Base-by-base conservation (phyloP, 2,888 invertebrate species). In the Metalampra italica region DNA sequence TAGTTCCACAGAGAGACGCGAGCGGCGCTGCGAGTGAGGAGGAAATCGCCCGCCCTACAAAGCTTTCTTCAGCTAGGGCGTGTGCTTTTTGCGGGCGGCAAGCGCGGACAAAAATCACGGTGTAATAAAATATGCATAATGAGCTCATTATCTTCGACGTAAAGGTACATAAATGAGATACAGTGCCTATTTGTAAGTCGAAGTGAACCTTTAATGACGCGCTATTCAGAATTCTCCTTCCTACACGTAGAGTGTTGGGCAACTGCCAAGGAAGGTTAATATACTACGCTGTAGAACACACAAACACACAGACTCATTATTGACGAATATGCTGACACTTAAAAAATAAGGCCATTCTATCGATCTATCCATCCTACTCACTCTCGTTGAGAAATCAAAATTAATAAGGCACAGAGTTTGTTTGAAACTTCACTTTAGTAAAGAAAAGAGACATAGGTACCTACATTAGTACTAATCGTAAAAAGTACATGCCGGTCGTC, bases 31-130 rank as follows among this genome's bases (percentile, higher is more conserved):
- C 49, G 50, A 51, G 68, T 64, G 71, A 77, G 75, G 77, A 82
- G 77, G 78, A 83, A 80, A 78, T 84, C 80, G 82, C 78, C 88
- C 87, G 88, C 88, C 88, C 88, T 83, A 78, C 73, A 64, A 67
- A 85, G 88, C 86, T 87, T 85, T 82, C 82, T 82, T 80, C 75
- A 77, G 80, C 79, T 75, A 78, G 87, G 88, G 85, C 86, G 84
- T 85, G 67, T 81, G 85, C 78, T 22, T 83, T 34, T 82, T 71
- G 67, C 81, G 82, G 83, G 81, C 83, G 80, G 79, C 68, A 53
- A 70, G 64, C 68, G 58, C 62, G 62, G 56, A 57, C 55, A 49
- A 56, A 70, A 78, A 75, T 72, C 71, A 71, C 64, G 62, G 51
- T 64, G 62, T 46, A 56, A 66, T 67, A 60, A 68, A 69, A 68